phyloP scores from a whole-genome alignment of 2,113 vertebrate species.

The Agapornis roseicollis region DNA sequence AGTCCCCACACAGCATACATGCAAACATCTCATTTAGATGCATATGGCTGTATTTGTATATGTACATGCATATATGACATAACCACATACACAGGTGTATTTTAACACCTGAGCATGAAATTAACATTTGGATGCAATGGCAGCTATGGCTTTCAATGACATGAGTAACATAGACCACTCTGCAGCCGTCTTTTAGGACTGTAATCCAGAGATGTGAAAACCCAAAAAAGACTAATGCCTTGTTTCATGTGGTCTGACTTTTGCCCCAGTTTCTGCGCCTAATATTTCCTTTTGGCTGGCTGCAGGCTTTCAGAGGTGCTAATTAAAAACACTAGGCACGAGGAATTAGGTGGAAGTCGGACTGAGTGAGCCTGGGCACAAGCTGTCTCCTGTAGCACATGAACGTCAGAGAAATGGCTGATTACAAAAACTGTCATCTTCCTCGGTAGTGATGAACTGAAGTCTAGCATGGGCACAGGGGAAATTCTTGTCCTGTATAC shows the following conservation, averaged over 20 bases:
- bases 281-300: not conserved
- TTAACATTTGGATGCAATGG: not conserved
- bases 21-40: not conserved
- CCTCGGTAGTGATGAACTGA: not conserved
- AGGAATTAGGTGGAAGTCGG: not conserved
- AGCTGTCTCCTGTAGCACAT: not conserved
- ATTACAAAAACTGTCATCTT: not conserved
- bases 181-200: not conserved
- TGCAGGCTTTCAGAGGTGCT: not conserved
- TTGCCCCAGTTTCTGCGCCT: constrained; percentile 6
- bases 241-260: not conserved
- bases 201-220: not conserved
- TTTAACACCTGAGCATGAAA: not conserved
- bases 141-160: not conserved
- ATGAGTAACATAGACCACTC: not conserved
- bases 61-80: not conserved
- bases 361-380: not conserved
- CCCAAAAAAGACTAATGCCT: not conserved
- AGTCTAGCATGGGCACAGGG: not conserved
- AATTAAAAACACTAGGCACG: constrained; percentile 6
- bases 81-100: not conserved
- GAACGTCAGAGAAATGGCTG: not conserved
- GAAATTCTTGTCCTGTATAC: not conserved
- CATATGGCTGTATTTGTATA: not conserved
- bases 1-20: fast-evolving